A percentile compares a stretch with the other conserved stretches of the same genome.
Conservation (phyloP, 2,113 vertebrate genomes). For the Bufo gargarizans region DNA sequence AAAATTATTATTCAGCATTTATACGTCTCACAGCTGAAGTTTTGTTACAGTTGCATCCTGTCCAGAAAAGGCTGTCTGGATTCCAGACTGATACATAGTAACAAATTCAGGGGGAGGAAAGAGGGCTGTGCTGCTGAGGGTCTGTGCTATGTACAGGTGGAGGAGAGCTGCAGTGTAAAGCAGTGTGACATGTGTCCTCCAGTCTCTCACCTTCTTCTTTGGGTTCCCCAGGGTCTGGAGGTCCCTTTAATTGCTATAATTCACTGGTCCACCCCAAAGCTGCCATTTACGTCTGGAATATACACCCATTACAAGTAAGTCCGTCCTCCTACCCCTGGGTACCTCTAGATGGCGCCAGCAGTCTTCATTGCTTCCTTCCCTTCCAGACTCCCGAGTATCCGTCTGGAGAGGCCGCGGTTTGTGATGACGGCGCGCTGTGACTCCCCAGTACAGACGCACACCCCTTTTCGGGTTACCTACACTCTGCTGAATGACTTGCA, state of each 20-base stretch:
- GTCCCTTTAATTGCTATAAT: constrained; percentile 89
- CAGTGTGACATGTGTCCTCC: too few species aligned
- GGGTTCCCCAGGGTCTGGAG: constrained; percentile 81
- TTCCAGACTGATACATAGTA: too few species aligned
- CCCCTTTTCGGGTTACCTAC: constrained; percentile 88
- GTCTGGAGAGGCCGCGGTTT: constrained; percentile 86
- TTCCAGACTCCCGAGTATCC: constrained; percentile 83
- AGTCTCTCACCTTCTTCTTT: not conserved
- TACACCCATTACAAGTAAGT: constrained; percentile 89
- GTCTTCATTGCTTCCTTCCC: constrained; percentile 8
- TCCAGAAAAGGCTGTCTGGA: too few species aligned
- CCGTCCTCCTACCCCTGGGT: too few species aligned
- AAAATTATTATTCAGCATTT: too few species aligned
- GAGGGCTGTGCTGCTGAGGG: too few species aligned
- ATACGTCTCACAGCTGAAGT: too few species aligned
- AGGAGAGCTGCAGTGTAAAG: too few species aligned
- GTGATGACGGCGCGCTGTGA: constrained; percentile 93
- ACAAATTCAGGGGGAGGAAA: too few species aligned
- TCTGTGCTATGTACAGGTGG: too few species aligned
- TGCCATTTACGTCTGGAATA: constrained; percentile 90
- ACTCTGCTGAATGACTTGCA: constrained; percentile 93
- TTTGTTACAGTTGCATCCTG: too few species aligned
- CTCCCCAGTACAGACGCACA: constrained; percentile 78
- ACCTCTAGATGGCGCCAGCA: not conserved
- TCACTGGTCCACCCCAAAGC: constrained; percentile 91